Evolutionary conservation across 2,113 vertebrate species (phyloP), one percentile per base, ranked within the genome.

Genomic region (Ochotona curzoniae): DNA sequence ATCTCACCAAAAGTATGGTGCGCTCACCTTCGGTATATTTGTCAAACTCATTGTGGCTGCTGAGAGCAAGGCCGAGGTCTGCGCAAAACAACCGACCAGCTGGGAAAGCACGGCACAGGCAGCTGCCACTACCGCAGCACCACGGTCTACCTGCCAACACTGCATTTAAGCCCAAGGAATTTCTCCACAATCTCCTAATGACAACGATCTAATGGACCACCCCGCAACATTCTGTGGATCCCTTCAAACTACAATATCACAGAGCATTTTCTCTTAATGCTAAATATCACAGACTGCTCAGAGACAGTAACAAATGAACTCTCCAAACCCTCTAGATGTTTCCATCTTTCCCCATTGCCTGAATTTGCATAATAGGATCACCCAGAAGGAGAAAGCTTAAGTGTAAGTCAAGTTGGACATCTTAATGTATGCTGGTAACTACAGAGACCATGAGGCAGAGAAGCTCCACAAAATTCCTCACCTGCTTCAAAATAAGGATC

Each of bases 41-140:
- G 99, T 99, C 97, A 99, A 99, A 97, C 99, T 99, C 90, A 99
- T 98, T 54, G 98, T 98, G 54, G 99, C 98, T 80, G 98, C 99
- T 85, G 99, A 99, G 97, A 99, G 99, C 95, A 99, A 98, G 63
- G 98, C 98, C 94, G 99, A 96, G 4, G 99, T 99, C 96, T 99
- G 98, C 96, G 99, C 98, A 92, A 99, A 99, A 95, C 99, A 99
- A 93, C 99, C 99, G 81, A 99, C 99, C 96, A 99, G 93, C 97
- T 99, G 99, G 93, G 99, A 99, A 96, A 99, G 98, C 82, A 99
- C 99, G 95, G 98, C 96, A 97, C 99, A 99, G 38, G 99, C 99
- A 66, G 99, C 98, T 98, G 99, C 99, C 93, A 98, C 99, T 95
- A 99, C 99, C 76, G 99, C 98, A 44, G 98, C 98, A 75, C 99